Base-by-base conservation (phyloP, 2,113 vertebrate species). In the Oncorhynchus nerka region DNA sequence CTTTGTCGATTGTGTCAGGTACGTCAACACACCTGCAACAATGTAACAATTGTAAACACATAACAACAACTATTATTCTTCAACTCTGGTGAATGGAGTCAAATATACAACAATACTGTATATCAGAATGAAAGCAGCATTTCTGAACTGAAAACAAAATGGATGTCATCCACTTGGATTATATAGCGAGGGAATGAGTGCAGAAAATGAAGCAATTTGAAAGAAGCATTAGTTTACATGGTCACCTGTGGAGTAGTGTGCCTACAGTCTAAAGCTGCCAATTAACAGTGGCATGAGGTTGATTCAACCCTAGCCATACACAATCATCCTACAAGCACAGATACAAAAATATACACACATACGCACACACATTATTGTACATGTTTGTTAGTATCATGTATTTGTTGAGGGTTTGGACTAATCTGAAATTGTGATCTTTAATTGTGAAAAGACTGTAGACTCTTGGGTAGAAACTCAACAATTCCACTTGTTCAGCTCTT, bases 371-470 rank as follows among this genome's bases (percentile, higher is more conserved):
- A 76, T 66, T 85, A 83, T 75, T 75, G 75, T 75, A 85, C 88
- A 89, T 83, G 84, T 90, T 45, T 86, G 87, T 90, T 55, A 83
- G 84, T 87, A 66, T 86, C 81, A 73, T 85, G 83, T 80, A 81
- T 39, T 39, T 26, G 82, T 62, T 45, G 8, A 75, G 81, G 79
- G 81, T 16, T 79, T 77, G 84, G 77, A 70, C 84, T 88, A 81
- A 85, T 86, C 79, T 91, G 84, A 89, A 86, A 88, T 73, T 59
- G 67, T 81, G 84, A 81, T 45, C n/a, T 79, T 20, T 80, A 77
- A 83, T 62, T 73, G 22, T 28, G 77, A 89, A 83, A 77, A 83
- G 13, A 65, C 0, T 30, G 66, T 11, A 70, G 75, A 82, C 51
- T 83, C 16, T 71, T 55, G 75, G 45, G 70, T 75, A 77, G 48